A percentile compares a stretch with the other conserved stretches of the same genome.
Conservation (phyloP, 2,113 vertebrate species). For the Ursus arctos region DNA sequence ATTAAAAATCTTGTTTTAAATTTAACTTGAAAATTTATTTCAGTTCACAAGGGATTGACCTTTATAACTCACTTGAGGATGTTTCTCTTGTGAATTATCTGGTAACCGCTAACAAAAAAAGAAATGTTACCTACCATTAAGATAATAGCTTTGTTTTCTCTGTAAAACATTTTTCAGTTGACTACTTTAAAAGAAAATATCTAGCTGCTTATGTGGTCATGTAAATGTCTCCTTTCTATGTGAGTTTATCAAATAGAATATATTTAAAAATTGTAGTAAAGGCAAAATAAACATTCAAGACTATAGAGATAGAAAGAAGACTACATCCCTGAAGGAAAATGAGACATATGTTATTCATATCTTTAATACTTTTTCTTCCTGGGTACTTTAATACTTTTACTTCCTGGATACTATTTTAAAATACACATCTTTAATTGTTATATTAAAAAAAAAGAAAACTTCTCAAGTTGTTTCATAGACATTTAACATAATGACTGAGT, state of each 20-base stretch:
- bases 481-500: background rate
- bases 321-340: background rate
- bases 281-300: background rate
- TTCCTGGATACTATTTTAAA: background rate
- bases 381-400: background rate
- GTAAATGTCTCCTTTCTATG: background rate
- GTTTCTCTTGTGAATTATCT: slow-evolving; percentile 62
- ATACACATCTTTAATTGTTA: background rate
- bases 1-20: slow-evolving; percentile 79
- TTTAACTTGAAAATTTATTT: slow-evolving; percentile 73
- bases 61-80: slow-evolving; percentile 67
- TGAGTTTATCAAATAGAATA: background rate
- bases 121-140: slow-evolving; percentile 46
- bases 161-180: slow-evolving; percentile 24
- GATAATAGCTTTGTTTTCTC: slow-evolving; percentile 48
- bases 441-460: background rate
- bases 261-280: background rate
- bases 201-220: background rate
- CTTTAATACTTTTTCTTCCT: background rate
- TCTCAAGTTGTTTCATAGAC: background rate
- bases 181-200: background rate
- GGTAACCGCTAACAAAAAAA: slow-evolving; percentile 67
- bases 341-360: background rate
- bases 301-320: background rate
- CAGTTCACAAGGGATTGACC: slow-evolving; percentile 43